Base-by-base conservation (phyloP, 2,797 vertebrate species). In the Apodemus agrarius region DNA sequence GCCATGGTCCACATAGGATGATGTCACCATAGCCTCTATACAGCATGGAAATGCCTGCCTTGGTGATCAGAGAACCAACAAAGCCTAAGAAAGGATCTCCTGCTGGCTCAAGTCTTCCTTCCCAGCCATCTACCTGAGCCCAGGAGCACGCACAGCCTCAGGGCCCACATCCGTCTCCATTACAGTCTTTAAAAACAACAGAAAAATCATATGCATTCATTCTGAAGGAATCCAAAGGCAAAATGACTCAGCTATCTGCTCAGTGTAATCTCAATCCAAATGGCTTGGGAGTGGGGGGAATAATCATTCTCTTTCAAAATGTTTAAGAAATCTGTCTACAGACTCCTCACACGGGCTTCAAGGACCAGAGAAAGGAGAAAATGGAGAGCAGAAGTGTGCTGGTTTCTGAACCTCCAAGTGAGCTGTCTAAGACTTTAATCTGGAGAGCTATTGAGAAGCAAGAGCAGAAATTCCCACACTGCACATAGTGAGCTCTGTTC, bases 1-100 rank as follows among this genome's bases (percentile, higher is more conserved):
- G 34, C 49, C 3, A 29, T 3, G 26, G 3, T 31, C 0, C 0
- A 37, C 86, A n/a, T 3, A 8, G 46, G 31, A 76, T 17, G 59
- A 34, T 0, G 0, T 24, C 24, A 22, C 17, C 5, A 1, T 0
- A 43, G 29, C 59, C 26, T 59, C 79, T 31, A 52, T 52, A 52
- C 9, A 22, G 6, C 0, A 22, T 4, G 6, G 61, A 79, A 49
- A 59, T 34, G 12, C 22, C 0, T 6, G n/a, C 34, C 31, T 63
- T 37, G 0, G 1, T 19, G 16, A 69, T 72, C 12, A 34, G 19
- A 82, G 49, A 61, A 24, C 12, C 9, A 59, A 67, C 43, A 22
- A 19, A 29, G 74, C 59, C 59, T 46, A 87, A 40, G 3, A 84
- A 81, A 6, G n/a, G 6, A 34, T 19, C 40, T 22, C 0, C 13